Percentiles rank a stretch among this genome's conserved stretches.
phyloP scores from a whole-genome alignment of 2,797 vertebrate species.

The Cheirogaleus major region DNA sequence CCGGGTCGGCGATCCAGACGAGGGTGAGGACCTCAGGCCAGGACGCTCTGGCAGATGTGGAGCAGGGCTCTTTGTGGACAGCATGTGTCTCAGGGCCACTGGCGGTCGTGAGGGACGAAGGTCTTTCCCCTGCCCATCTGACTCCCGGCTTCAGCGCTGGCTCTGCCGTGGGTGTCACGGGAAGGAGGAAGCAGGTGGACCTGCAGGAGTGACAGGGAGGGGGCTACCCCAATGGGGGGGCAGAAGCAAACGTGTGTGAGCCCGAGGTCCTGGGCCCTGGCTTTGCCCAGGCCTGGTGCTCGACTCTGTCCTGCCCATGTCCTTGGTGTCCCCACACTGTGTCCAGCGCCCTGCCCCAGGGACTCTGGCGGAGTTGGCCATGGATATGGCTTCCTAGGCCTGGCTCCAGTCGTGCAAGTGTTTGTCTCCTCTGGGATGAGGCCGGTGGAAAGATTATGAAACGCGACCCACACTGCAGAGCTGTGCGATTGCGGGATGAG shows the following conservation, averaged over 20 bases:
- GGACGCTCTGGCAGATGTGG: accelerated
- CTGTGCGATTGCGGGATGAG: constrained; percentile 66
- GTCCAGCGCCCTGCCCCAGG: neutral
- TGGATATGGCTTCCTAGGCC: constrained; percentile 58
- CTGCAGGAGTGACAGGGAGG: accelerated
- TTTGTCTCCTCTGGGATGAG: constrained; percentile 48
- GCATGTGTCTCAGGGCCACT: accelerated
- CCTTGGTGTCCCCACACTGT: constrained; percentile 35
- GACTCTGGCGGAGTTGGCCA: constrained; percentile 56
- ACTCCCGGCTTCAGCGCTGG: neutral
- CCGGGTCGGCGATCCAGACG: accelerated
- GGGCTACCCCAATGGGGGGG: neutral
- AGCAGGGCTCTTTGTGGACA: neutral
- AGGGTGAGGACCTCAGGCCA: neutral
- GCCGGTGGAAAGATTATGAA: constrained; percentile 59
- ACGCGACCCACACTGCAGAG: constrained; percentile 59
- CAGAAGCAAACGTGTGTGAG: neutral
- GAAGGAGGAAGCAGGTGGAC: neutral
- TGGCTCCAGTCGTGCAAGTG: constrained; percentile 53
- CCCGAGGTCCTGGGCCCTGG: neutral
- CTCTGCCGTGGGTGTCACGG: accelerated
- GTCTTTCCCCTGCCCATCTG: accelerated
- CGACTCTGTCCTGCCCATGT: accelerated
- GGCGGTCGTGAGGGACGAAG: accelerated
- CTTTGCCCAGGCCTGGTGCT: neutral